phyloP scores from a whole-genome alignment of 2,888 invertebrate genomes.

The Therioaphis trifolii region DNA sequence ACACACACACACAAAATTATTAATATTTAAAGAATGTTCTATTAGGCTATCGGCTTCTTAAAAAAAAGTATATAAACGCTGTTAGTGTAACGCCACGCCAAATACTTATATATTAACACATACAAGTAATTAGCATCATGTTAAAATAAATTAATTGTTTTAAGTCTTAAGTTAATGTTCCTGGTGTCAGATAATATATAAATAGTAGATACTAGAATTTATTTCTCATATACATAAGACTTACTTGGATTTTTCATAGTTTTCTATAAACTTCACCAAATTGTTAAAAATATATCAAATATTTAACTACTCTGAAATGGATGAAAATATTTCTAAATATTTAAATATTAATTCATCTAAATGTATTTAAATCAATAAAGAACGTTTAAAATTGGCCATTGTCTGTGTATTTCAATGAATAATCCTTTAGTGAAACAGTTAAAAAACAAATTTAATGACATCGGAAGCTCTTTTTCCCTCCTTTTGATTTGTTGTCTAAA shows the following conservation, averaged over 20 bases:
- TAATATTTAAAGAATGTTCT: slow-evolving; percentile 59
- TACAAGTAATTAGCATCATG: slow-evolving; percentile 56
- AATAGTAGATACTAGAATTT: slow-evolving; percentile 35
- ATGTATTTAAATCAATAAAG: slow-evolving; percentile 26
- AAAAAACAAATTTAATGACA: slow-evolving; percentile 44
- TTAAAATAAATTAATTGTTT: slow-evolving; percentile 53
- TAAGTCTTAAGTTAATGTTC: slow-evolving; percentile 47
- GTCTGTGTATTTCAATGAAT: slow-evolving; percentile 24
- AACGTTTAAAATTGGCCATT: slow-evolving; percentile 20
- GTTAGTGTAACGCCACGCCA: slow-evolving; percentile 62
- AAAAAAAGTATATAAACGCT: slow-evolving; percentile 47
- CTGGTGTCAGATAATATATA: slow-evolving; percentile 56
- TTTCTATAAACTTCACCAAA: slow-evolving; percentile 12
- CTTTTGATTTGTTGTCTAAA: slow-evolving; percentile 54
- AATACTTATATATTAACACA: slow-evolving; percentile 62
- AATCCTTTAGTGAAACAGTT: background rate
- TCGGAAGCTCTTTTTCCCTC: slow-evolving; percentile 43
- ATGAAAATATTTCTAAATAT: slow-evolving; percentile 15
- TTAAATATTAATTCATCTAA: slow-evolving; percentile 19
- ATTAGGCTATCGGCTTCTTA: slow-evolving; percentile 54
- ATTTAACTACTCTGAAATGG: slow-evolving; percentile 21
- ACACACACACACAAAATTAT: slow-evolving; percentile 28
- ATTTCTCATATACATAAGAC: background rate
- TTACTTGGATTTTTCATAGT: slow-evolving; percentile 23
- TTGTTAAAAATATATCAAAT: slow-evolving; percentile 26